Evolutionary conservation across 2,113 vertebrate species (phyloP), one percentile per base, ranked within the genome.

Genomic region (Tragelaphus buxtoni): DNA sequence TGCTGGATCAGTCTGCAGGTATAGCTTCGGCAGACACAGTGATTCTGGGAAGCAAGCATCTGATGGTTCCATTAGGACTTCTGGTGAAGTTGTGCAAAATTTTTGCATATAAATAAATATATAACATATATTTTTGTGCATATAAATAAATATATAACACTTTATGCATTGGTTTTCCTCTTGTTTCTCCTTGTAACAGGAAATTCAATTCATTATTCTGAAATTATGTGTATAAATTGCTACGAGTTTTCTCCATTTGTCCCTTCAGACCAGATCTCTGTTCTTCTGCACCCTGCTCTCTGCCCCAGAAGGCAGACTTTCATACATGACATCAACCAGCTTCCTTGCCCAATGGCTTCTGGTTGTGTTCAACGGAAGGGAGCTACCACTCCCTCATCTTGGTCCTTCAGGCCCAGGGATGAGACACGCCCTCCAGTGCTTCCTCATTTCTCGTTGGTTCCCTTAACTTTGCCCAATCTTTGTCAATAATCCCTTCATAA

Each of bases 401-500:
- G 47, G n/a, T 60, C 45, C 60, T 58, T 47, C 85, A 92, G 74
- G 69, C 61, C 47, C 28, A 20, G 42, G 39, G 22, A 65, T 16
- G n/a, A 56, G 61, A 74, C 82, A 74, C 51, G 55, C 30, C 35
- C 47, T 96, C 30, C 13, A 42, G 16, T 4, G 30, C 77, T 35
- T 58, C 79, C 22, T 81, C 9, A 14, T 79, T 74, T 45, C 55
- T 77, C 80, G 45, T 39, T n/a, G 53, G 39, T 80, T 95, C 60
- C 45, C 42, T 83, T 90, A 69, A 88, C 30, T 95, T 84, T 88
- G 77, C n/a, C 97, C 82, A 53, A 69, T 81, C 61, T 55, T 87
- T 97, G 93, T 94, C 95, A 97, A 84, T 87, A 91, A 61, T 95
- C 86, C 60, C 61, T 95, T 97, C 80, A 95, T 92, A 80, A 95